These are phyloP conservation scores for Drepanosiphum platanoidis DNA, from an alignment of 2,888 invertebrate species.

Conservation along the genomic window DNA sequence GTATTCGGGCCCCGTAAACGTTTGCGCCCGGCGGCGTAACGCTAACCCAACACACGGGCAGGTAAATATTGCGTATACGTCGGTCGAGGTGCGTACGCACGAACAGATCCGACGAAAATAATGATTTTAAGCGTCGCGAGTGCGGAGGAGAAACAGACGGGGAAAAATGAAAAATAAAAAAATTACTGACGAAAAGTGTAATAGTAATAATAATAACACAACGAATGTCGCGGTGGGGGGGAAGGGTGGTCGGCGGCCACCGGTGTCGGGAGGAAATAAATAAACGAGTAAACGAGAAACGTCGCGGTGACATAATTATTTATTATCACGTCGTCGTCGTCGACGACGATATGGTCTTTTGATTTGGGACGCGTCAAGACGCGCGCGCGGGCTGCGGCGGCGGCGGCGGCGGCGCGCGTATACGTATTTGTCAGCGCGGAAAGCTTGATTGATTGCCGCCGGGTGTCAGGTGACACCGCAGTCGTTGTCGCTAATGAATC, in stretches of 20 bases:
- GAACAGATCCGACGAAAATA: not conserved
- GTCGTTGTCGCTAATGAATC: conserved; percentile 61
- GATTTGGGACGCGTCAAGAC: conserved; percentile 51
- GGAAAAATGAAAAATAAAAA: not conserved
- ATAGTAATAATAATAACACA: not conserved
- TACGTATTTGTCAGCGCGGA: conserved; percentile 36
- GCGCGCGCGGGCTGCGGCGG: not conserved
- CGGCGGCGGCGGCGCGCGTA: not conserved
- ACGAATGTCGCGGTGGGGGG: too few species aligned
- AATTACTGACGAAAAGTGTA: not conserved
- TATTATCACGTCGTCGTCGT: conserved; percentile 25
- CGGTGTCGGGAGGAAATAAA: not conserved
- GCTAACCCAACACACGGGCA: too few species aligned
- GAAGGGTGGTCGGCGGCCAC: too few species aligned
- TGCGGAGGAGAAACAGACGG: too few species aligned
- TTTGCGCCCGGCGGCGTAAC: too few species aligned
- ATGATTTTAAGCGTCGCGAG: not conserved
- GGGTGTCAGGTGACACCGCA: conserved; percentile 52
- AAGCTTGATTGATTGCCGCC: conserved; percentile 60
- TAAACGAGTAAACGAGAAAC: conserved; percentile 44
- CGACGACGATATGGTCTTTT: conserved; percentile 31
- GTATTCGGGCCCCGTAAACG: too few species aligned
- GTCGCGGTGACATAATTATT: conserved; percentile 33
- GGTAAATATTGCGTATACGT: too few species aligned
- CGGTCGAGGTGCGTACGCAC: too few species aligned